Evolutionary conservation across 2,113 vertebrate species (phyloP), one percentile per base, ranked within the genome.

Genomic region (Actenoides lindsayi): DNA sequence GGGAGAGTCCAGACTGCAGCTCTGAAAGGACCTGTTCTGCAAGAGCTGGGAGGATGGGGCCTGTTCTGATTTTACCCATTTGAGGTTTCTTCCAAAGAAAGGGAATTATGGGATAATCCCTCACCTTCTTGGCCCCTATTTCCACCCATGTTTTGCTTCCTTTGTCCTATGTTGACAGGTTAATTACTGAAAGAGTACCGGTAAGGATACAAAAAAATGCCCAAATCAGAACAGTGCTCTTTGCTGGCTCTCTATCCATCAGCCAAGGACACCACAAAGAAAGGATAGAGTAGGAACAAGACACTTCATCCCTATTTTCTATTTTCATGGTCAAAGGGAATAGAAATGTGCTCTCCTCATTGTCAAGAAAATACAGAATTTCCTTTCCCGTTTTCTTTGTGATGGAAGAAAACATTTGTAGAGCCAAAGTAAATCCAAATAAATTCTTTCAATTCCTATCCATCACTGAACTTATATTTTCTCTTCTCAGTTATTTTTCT

Each of bases 391-490:
- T 27, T 87, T 16, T 27, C 74, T 75, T 79, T 77, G 37, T 30
- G 8, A 65, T 19, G 7, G 50, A 25, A 75, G n/a, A 95, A 87
- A 94, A 90, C 27, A 56, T 74, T 59, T 77, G 13, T 19, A 57
- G 51, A 91, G 67, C 44, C 87, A 93, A 90, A 77, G 73, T 39
- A 93, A 93, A 91, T 77, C 25, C 59, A 80, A 79, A 90, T 42
- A 67, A 93, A 83, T 91, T 96, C 41, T 82, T 95, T 17, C 10
- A 63, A 93, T 92, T 93, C 71, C 59, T 76, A 59, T 63, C 70
- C 13, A 51, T 93, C 67, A 69, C 41, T 2, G 2, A 93, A 86
- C 46, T 42, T 70, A 1, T 0, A 13, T 53, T 94, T 94, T 80
- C 13, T 90, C 11, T 69, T 76, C 37, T 84, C 48, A 57, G 53